Evolutionary conservation across 2,888 invertebrate species (phyloP), one percentile per base, ranked within the genome.

Genomic region (Andrena praecox): DNA sequence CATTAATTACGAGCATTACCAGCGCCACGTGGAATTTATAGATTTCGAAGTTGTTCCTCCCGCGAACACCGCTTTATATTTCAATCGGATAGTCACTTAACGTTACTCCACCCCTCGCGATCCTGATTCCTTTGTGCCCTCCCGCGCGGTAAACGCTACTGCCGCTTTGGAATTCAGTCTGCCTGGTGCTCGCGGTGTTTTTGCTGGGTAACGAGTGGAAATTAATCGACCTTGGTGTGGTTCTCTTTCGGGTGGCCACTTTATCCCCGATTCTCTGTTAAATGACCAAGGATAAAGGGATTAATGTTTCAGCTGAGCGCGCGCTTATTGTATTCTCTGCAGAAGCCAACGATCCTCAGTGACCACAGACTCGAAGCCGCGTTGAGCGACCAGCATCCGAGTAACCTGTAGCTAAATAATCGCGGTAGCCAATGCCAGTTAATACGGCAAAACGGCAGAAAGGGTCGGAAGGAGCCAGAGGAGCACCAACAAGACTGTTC

Each of bases 1-100:
- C 80, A 79, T 80, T 79, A 80, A 72, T 80, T 80, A 80, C 56
- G 27, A 35, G n/a, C 48, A 12, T 50, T 63, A 72, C 63, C 48
- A 4, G 27, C 12, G 12, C 27, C 27, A 27, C 33, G 31, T n/a
- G 42, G 66, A 70, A 52, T 66, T 68, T 70, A 52, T 52, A 52
- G 78, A 78, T 70, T 73, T 54, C 42, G 42, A 24, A 67, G 59
- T 10, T 31, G 27, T 42, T 33, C 3, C 20, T 1, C 6, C 35
- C 12, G 20, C 59, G 29, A 42, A 42, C 42, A 16, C 42, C 48
- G 33, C 12, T 64, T 71, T 56, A 10, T 48, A 20, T 27, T 42
- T 77, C 35, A 24, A 31, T 54, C 10, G 62, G 3, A 29, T 10
- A 48, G 42, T 76, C 20, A 75, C n/a, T 60, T 67, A 24, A 67